Conservation (phyloP, 2,113 vertebrate genomes). For the Ochotona princeps region DNA sequence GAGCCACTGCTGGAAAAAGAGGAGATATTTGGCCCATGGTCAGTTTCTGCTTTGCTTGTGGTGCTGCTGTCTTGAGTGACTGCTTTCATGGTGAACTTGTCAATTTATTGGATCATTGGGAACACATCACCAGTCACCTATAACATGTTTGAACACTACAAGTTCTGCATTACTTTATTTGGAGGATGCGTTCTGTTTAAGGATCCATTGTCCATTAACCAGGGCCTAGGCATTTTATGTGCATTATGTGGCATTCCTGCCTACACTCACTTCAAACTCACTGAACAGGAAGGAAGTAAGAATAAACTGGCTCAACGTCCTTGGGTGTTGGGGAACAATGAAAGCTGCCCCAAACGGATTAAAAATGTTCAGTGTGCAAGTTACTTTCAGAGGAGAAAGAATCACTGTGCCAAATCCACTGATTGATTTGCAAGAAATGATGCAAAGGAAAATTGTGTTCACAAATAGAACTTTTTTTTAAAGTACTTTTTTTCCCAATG, state of each 20-base stretch:
- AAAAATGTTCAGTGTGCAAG: conserved; percentile 57
- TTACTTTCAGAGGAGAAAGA: conserved; percentile 68
- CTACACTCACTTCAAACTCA: conserved; percentile 97
- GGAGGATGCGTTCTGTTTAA: conserved; percentile 97
- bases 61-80: conserved; percentile 95
- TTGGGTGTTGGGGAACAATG: conserved; percentile 33
- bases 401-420: not conserved
- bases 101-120: conserved; percentile 99
- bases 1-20: conserved; percentile 95
- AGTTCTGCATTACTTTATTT: conserved; percentile 97
- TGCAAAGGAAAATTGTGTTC: conserved; percentile 33
- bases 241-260: conserved; percentile 94
- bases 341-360: conserved; percentile 35
- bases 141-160: conserved; percentile 99
- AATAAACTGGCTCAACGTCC: conserved; percentile 93
- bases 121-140: conserved; percentile 98
- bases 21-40: conserved; percentile 97
- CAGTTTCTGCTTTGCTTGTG: conserved; percentile 92
- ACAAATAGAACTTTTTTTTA: conserved; percentile 55
- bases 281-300: conserved; percentile 93
- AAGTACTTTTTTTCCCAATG: not conserved
- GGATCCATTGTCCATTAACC: conserved; percentile 94
- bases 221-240: conserved; percentile 95
- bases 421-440: conserved; percentile 57
- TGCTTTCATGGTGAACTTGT: conserved; percentile 98